Evolutionary conservation across 2,888 invertebrate genomes (phyloP), one percentile per base, ranked within the genome.

Genomic region (Catocala fraxini): DNA sequence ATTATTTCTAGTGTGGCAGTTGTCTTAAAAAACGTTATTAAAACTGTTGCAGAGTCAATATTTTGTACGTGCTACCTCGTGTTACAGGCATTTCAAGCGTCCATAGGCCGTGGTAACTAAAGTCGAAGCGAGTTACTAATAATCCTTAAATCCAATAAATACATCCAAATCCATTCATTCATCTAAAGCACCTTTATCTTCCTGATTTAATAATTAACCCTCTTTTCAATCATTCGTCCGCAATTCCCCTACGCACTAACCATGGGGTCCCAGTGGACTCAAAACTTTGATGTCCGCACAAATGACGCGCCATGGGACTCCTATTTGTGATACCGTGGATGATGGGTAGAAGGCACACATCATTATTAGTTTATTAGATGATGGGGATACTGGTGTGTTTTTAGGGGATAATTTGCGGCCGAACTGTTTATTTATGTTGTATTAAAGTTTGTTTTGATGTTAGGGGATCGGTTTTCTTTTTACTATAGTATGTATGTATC

Each of bases 321-420:
- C 61, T 77, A 67, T 74, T 65, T 75, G 74, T 75, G 59, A 68
- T 67, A 71, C 74, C 60, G 53, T 58, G 67, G 62, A 81, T 85
- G 56, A 61, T 56, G 61, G 52, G 41, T 33, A 68, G 66, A 89
- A 25, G 25, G 25, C 90, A 89, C 90, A 91, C 85, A 88, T 80
- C 86, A 90, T 92, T 91, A 92, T 87, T 84, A 81, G 85, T 89
- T 89, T 91, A 92, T 92, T 91, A 89, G 79, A 63, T 68, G 67
- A 73, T 73, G 80, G 76, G 82, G 80, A 79, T 68, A 74, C 72
- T 59, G 52, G 51, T 51, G 59, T 42, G 68, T 56, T 65, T 63
- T 52, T 41, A 39, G 9, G 6, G 4, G 55, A 51, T 70, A 51
- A 61, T 70, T 78, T 80, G 75, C 70, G 73, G 73, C 46, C 5